Base-by-base conservation (phyloP, 2,888 invertebrate species). In the Ennomos erosarius region DNA sequence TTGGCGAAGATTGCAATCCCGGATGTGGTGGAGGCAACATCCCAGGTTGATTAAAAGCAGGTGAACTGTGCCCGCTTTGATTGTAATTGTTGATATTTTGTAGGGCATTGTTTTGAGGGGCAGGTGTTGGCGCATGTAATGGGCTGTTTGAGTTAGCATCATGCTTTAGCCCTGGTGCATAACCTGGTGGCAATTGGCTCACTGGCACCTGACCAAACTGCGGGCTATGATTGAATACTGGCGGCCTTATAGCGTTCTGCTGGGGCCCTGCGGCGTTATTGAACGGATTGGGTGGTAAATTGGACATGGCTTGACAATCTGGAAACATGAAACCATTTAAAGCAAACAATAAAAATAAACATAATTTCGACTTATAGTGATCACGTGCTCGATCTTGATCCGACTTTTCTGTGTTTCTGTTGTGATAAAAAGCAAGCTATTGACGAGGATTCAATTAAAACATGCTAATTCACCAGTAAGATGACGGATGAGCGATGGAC, bases 291-390 rank as follows among this genome's bases (percentile, higher is more conserved):
- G 85, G 86, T 79, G 85, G 86, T 83, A 86, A 81, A 78, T 91
- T 88, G 72, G 90, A 88, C 91, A 92, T 92, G 80, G 81, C 81
- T 87, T 79, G 78, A 81, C 81, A 86, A 88, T 87, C 90, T 91
- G 90, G 71, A 90, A 90, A 71, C 53, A 75, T 65, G 67, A 73
- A 79, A 73, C 54, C 60, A 55, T 71, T 66, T 59, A 73, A 52
- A 62, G 55, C 62, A 55, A 64, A 58, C 35, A 56, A 10, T 46
- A 9, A 48, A 46, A 52, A 26, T 26, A 43, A 9, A 37, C 16
- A 33, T 39, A 40, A 33, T 16, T 26, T 36, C 16, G 40, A 56
- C n/a, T 33, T 9, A 10, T 51, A 45, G n/a, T 9, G 16, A 58
- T 45, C 26, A 62, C 52, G 56, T 55, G 56, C 34, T 48, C 26